phyloP scores from a whole-genome alignment of 2,113 vertebrate species.

The Rhineura floridana region DNA sequence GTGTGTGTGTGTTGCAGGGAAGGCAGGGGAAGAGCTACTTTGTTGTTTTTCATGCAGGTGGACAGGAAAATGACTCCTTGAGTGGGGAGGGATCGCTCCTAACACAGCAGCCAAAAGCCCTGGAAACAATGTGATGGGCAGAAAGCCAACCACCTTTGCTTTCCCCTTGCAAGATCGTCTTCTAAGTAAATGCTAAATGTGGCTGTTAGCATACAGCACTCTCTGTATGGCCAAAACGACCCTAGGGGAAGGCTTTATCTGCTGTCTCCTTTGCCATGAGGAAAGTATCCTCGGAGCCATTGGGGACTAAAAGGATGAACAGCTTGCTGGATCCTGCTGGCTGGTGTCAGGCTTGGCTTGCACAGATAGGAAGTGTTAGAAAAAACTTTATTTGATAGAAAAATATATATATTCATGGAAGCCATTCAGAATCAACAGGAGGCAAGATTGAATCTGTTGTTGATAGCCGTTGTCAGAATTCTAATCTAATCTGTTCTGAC shows the following conservation, averaged over 20 bases:
- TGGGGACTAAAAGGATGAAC: not conserved
- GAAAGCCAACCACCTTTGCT: not conserved
- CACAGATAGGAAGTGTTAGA: not conserved
- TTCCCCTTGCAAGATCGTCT: rapidly evolving
- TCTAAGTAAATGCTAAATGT: not conserved
- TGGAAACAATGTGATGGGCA: not conserved
- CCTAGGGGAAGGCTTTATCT: not conserved
- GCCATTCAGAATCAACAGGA: not conserved
- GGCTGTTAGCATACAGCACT: not conserved
- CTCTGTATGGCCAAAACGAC: not conserved
- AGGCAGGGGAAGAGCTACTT: not conserved
- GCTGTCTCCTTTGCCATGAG: not conserved
- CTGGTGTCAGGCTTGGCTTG: not conserved
- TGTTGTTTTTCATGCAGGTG: not conserved
- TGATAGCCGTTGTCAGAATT: not conserved
- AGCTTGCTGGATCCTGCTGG: not conserved
- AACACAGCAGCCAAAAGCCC: not conserved
- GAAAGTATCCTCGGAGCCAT: not conserved
- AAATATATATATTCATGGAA: not conserved
- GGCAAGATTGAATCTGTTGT: not conserved
- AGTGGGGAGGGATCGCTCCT: not conserved
- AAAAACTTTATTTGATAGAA: not conserved
- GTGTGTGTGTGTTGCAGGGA: too few species aligned
- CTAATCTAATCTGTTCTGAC: not conserved
- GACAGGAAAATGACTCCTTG: not conserved